A percentile compares a stretch with the other conserved stretches of the same genome.
Evolutionary conservation across 2,888 invertebrate species (phyloP).

Genomic region (Aproaerema taeniolella): DNA sequence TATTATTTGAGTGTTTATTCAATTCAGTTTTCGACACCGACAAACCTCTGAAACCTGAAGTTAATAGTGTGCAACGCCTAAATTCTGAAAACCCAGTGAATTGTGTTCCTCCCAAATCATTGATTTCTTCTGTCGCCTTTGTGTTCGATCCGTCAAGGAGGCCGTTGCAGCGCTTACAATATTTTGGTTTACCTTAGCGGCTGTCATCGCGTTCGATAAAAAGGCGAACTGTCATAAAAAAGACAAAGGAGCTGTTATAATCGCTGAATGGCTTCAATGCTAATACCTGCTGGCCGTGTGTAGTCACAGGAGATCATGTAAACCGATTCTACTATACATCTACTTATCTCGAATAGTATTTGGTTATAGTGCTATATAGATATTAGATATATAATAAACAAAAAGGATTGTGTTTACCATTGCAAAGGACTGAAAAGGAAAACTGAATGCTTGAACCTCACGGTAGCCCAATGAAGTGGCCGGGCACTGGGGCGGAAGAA

Average conservation of each 20-base stretch:
- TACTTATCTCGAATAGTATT: constrained; percentile 32
- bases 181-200: constrained; percentile 70
- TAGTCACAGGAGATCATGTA: constrained; percentile 52
- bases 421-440: constrained; percentile 52
- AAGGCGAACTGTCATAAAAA: constrained; percentile 60
- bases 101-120: constrained; percentile 33
- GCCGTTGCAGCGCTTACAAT: constrained; percentile 71
- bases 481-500: constrained; percentile 83
- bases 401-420: constrained; percentile 53
- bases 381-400: constrained; percentile 35
- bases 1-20: constrained; percentile 77
- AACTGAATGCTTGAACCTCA: constrained; percentile 77
- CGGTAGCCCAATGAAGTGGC: constrained; percentile 87
- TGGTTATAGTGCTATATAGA: constrained; percentile 35
- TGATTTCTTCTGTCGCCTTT: constrained; percentile 63
- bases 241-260: constrained; percentile 52
- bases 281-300: constrained; percentile 32
- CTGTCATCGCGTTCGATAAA: constrained; percentile 68
- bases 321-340: constrained; percentile 40
- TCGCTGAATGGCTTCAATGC: constrained; percentile 45
- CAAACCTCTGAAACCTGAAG: constrained; percentile 58
- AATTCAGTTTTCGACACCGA: constrained; percentile 80
- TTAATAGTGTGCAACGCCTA: constrained; percentile 48
- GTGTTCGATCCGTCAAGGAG: constrained; percentile 75
- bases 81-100: constrained; percentile 35